Evolutionary conservation across 2,888 invertebrate species (phyloP).

Genomic region (Parnassius apollo): DNA sequence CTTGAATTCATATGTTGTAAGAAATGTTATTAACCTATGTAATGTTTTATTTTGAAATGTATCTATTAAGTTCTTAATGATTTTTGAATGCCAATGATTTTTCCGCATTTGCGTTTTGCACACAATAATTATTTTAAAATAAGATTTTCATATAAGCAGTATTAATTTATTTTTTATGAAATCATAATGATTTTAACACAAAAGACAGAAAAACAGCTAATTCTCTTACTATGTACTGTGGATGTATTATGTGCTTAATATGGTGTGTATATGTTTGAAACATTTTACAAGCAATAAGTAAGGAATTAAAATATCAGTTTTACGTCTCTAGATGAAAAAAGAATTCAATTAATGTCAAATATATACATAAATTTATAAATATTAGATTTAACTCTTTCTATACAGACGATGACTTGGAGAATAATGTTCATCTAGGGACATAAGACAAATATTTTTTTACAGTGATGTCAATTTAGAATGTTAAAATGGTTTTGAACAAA

Average conservation of each 20-base stretch:
- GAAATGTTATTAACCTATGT: not conserved
- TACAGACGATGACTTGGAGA: not conserved
- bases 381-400: too few relatives aligned
- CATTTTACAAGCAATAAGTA: not conserved
- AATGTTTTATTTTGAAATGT: not conserved
- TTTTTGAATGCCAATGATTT: slow-evolving; percentile 7
- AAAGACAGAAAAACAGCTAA: not conserved
- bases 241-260: slow-evolving; percentile 3
- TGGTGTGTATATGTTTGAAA: not conserved
- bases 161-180: slow-evolving; percentile 9
- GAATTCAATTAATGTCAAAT: too few relatives aligned
- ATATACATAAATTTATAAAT: too few relatives aligned
- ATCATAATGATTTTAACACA: slow-evolving; percentile 2
- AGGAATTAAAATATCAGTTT: not conserved
- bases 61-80: not conserved
- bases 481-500: slow-evolving; percentile 9
- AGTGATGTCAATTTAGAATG: slow-evolving; percentile 15
- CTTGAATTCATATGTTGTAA: not conserved
- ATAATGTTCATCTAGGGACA: slow-evolving; percentile 4
- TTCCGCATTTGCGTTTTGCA: slow-evolving; percentile 24
- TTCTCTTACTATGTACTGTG: slow-evolving; percentile 2
- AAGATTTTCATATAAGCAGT: slow-evolving; percentile 6
- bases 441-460: slow-evolving; percentile 23
- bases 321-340: not conserved
- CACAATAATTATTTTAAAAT: slow-evolving; percentile 2